Percentiles rank a stretch among this genome's conserved stretches.
These are phyloP conservation scores for Bettongia penicillata DNA, from an alignment of 2,113 vertebrate genomes.

Conservation along the genomic window DNA sequence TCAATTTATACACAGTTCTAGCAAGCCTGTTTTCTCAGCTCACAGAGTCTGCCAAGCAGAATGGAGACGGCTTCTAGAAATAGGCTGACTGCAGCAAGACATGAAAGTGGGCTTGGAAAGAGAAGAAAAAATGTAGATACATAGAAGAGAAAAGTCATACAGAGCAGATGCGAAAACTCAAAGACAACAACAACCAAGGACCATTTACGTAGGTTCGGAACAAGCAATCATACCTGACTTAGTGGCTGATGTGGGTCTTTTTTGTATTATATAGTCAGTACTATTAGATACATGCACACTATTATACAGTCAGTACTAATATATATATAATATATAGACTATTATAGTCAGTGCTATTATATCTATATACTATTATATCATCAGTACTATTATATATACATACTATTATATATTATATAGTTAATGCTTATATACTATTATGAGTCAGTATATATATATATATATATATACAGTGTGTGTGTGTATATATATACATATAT, in stretches of 20 bases:
- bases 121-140: background rate
- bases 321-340: no score
- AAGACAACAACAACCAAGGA: background rate
- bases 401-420: background rate
- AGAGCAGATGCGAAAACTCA: background rate
- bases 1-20: constrained; percentile 4
- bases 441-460: no score
- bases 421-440: background rate
- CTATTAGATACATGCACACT: no score
- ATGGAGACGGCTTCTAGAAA: background rate
- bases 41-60: background rate
- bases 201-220: background rate
- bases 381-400: no score
- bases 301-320: background rate
- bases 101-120: background rate
- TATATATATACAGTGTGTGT: no score
- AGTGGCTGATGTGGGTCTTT: background rate
- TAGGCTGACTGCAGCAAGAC: background rate
- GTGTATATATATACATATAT: no score
- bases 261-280: background rate
- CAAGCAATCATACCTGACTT: background rate
- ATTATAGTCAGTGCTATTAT: background rate
- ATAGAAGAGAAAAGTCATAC: background rate
- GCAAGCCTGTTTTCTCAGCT: background rate
- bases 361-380: no score